Evolutionary conservation across 2,797 vertebrate species (phyloP).

Genomic region (Choloepus didactylus): DNA sequence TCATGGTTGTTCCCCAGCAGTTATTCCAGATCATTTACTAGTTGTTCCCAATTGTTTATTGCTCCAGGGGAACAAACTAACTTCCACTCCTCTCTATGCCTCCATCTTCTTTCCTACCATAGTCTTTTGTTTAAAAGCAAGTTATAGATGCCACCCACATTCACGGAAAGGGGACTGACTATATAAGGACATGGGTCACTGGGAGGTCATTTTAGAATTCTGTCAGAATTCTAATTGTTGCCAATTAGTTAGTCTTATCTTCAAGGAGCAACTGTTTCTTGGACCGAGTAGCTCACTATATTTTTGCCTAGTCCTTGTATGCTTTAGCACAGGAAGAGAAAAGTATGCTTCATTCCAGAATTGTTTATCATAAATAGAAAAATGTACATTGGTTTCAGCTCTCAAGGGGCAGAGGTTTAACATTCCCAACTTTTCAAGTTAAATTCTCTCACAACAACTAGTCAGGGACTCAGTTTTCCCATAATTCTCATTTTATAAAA

Average conservation of each 20-base stretch:
- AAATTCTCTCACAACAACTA: not conserved
- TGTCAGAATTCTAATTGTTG: too few relatives aligned
- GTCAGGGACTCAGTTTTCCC: not conserved
- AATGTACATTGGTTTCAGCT: not conserved
- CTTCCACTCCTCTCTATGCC: too few relatives aligned
- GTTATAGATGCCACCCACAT: not conserved
- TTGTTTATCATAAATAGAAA: not conserved
- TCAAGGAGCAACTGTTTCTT: slow-evolving; percentile 15
- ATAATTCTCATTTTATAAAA: not conserved
- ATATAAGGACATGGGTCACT: not conserved
- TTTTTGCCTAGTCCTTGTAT: not conserved
- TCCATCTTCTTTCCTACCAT: not conserved
- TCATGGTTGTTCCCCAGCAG: too few relatives aligned
- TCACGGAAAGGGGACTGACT: not conserved
- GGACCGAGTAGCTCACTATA: not conserved
- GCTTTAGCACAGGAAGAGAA: not conserved
- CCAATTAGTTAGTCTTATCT: not conserved
- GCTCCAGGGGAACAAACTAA: too few relatives aligned
- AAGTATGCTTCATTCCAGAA: not conserved
- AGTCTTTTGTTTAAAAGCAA: not conserved
- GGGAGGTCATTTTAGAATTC: not conserved
- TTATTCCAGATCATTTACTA: too few relatives aligned
- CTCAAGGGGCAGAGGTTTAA: not conserved
- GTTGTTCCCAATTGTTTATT: too few relatives aligned
- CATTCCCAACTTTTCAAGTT: not conserved